phyloP scores from a whole-genome alignment of 2,113 vertebrate species.

The Perca flavescens region DNA sequence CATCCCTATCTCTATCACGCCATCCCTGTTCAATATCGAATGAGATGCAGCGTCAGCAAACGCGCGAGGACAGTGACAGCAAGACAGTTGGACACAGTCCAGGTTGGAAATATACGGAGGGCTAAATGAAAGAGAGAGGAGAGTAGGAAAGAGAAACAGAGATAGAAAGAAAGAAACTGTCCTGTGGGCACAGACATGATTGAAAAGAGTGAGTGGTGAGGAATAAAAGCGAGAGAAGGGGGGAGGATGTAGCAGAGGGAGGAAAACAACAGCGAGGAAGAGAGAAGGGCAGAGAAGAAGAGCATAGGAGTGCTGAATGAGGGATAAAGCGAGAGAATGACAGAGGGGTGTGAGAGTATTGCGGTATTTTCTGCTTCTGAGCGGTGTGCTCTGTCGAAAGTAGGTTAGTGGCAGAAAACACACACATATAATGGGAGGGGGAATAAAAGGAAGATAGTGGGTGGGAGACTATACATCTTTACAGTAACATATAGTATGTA shows the following conservation, averaged over 20 bases:
- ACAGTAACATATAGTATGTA: slow-evolving; percentile 45
- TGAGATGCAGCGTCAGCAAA: slow-evolving; percentile 76
- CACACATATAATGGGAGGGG: slow-evolving; percentile 11
- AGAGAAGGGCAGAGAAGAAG: slow-evolving; percentile 42
- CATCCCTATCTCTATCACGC: slow-evolving; percentile 62
- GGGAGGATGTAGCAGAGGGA: slow-evolving; percentile 17
- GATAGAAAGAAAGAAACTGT: slow-evolving; percentile 40
- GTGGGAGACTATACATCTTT: slow-evolving; percentile 59
- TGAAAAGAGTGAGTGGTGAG: slow-evolving; percentile 62
- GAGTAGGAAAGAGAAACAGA: neutral
- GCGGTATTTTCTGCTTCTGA: slow-evolving; percentile 67
- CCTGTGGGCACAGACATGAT: slow-evolving; percentile 73
- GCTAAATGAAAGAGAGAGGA: slow-evolving; percentile 38
- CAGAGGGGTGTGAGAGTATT: slow-evolving; percentile 64
- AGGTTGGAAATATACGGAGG: slow-evolving; percentile 41
- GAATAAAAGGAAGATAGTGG: slow-evolving; percentile 20
- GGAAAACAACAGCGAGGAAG: slow-evolving; percentile 30
- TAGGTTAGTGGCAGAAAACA: slow-evolving; percentile 67
- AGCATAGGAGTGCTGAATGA: slow-evolving; percentile 51
- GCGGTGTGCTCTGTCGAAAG: slow-evolving; percentile 52
- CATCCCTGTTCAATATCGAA: slow-evolving; percentile 71
- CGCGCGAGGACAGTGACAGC: slow-evolving; percentile 39
- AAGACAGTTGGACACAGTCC: slow-evolving; percentile 18
- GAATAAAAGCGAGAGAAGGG: slow-evolving; percentile 42
- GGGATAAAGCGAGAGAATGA: slow-evolving; percentile 49